Evolutionary conservation across 2,888 invertebrate genomes (phyloP).

Genomic region (Agrochola circellaris): DNA sequence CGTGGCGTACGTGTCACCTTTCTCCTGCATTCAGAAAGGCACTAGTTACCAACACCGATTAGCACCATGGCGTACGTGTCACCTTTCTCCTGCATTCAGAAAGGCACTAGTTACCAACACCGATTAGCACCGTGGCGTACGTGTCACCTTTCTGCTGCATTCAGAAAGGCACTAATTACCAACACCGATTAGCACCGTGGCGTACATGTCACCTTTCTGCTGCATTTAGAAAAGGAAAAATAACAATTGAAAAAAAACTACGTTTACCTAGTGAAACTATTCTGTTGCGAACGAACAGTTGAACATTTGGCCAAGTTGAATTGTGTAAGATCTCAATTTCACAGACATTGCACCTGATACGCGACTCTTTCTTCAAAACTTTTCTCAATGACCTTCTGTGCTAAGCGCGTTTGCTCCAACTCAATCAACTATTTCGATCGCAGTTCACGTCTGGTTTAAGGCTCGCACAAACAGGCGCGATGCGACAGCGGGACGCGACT

Average conservation of each 20-base stretch:
- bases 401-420: not conserved
- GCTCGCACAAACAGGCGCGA: too few relatives aligned
- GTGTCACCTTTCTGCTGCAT: too few relatives aligned
- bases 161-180: too few relatives aligned
- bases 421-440: not conserved
- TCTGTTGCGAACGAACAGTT: not conserved
- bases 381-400: not conserved
- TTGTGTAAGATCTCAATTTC: conserved; percentile 5
- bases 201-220: not conserved
- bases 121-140: too few relatives aligned
- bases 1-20: too few relatives aligned
- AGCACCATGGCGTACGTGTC: too few relatives aligned
- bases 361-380: not conserved
- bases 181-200: not conserved
- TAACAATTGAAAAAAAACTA: not conserved
- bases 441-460: not conserved
- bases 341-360: conserved; percentile 9
- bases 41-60: too few relatives aligned
- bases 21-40: too few relatives aligned
- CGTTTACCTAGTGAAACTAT: not conserved
- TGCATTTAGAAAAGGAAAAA: conserved; percentile 1
- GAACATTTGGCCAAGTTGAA: not conserved
- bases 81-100: too few relatives aligned
- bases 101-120: too few relatives aligned
- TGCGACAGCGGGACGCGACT: too few relatives aligned